Percentiles rank a stretch among this genome's conserved stretches.
Conservation (phyloP, 2,888 invertebrate species). For the Stenoptilia bipunctidactyla region DNA sequence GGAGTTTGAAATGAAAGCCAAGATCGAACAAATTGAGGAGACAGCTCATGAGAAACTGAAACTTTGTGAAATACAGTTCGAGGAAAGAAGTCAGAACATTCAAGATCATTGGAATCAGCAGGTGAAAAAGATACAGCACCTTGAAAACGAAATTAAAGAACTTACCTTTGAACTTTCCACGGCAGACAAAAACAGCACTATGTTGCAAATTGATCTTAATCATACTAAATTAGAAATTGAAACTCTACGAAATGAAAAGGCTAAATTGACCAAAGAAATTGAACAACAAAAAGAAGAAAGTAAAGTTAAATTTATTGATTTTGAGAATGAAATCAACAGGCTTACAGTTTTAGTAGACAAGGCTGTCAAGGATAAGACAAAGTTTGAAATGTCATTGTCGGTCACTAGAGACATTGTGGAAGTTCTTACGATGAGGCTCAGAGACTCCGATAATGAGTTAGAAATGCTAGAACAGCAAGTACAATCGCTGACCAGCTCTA, state of each 20-base stretch:
- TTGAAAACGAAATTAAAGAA: conserved; percentile 45
- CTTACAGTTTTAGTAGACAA: conserved; percentile 54
- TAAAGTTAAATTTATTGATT: conserved; percentile 42
- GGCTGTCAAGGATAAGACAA: conserved; percentile 59
- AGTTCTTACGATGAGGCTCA: conserved; percentile 66
- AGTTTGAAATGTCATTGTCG: conserved; percentile 71
- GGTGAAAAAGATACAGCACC: conserved; percentile 34
- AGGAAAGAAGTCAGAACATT: conserved; percentile 45
- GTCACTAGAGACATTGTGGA: conserved; percentile 72
- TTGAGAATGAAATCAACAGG: conserved; percentile 54
- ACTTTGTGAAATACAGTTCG: conserved; percentile 61
- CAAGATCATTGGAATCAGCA: conserved; percentile 48
- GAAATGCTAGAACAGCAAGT: conserved; percentile 63
- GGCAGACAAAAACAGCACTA: conserved; percentile 37
- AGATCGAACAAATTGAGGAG: conserved; percentile 58
- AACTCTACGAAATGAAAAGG: conserved; percentile 31
- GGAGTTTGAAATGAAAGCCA: conserved; percentile 55
- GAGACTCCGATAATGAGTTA: conserved; percentile 72
- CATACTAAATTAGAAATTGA: conserved; percentile 38
- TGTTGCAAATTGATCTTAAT: conserved; percentile 37
- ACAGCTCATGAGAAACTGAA: conserved; percentile 51
- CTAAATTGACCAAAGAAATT: conserved; percentile 28
- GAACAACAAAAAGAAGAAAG: conserved; percentile 42
- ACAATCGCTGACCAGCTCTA: conserved; percentile 35
- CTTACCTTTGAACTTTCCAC: conserved; percentile 35